phyloP scores from a whole-genome alignment of 2,888 invertebrate species.

The Flabesymbios commensalis region DNA sequence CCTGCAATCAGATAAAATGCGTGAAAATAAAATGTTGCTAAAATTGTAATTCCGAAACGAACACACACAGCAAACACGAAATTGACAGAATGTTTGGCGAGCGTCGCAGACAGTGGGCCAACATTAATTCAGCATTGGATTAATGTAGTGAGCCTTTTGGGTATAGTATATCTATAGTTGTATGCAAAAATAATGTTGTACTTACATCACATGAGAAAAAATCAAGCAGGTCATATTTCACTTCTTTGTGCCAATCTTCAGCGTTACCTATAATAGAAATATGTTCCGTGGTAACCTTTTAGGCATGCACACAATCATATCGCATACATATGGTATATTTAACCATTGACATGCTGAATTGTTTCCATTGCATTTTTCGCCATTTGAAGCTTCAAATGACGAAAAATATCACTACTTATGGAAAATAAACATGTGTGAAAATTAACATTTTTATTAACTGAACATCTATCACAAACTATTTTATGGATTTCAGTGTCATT shows the following conservation, averaged over 20 bases:
- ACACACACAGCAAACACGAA: not conserved
- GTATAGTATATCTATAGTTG: not conserved
- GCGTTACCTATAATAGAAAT: conserved; percentile 1
- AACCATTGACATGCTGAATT: not conserved
- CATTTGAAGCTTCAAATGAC: too few species aligned
- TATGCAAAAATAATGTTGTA: not conserved
- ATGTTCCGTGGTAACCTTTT: not conserved
- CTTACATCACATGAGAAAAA: conserved; percentile 13
- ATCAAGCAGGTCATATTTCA: conserved; percentile 5
- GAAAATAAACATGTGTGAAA: too few species aligned
- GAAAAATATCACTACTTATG: too few species aligned
- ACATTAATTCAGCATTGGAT: too few species aligned
- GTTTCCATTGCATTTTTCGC: too few species aligned
- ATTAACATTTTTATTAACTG: too few species aligned
- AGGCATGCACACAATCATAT: not conserved
- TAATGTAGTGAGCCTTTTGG: too few species aligned
- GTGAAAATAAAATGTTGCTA: not conserved
- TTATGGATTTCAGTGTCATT: too few species aligned
- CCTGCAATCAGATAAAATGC: too few species aligned
- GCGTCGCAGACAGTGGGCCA: too few species aligned
- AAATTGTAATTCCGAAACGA: not conserved
- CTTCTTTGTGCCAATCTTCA: conserved; percentile 12
- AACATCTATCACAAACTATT: too few species aligned
- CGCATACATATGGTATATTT: not conserved
- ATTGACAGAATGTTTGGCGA: too few species aligned